Evolutionary conservation across 2,797 vertebrate species (phyloP), one percentile per base, ranked within the genome.

Genomic region (Antennarius maculatus): DNA sequence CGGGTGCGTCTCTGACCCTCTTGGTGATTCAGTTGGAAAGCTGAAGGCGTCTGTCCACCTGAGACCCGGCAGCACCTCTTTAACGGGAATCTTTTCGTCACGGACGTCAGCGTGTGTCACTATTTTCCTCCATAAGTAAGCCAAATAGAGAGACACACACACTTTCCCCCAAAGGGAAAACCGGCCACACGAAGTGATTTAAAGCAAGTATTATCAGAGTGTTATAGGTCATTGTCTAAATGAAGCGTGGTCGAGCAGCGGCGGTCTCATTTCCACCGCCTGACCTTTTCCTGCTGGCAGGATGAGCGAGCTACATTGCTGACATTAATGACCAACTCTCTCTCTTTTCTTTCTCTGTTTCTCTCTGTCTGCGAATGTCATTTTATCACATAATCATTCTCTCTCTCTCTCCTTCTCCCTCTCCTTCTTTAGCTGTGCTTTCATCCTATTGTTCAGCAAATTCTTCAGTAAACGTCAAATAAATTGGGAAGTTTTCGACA

Each of bases 201-300:
- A 91, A 87, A 76, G 80, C 75, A 14, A 88, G 88, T 88, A 88
- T 92, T 88, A 90, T 86, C 84, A 79, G 75, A 82, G 87, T 86
- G 87, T 91, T 89, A 90, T 89, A 91, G 91, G 91, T 89, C 88
- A 89, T 88, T 88, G 86, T 90, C 86, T 89, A 89, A 88, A 90
- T 90, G 90, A 86, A 88, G 86, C 86, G 79, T 84, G 83, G 86
- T 87, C 49, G 86, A 78, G 86, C 83, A 63, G 81, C 66, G 71
- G 77, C 81, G 48, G 72, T 87, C 90, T 92, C 86, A 88, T 92
- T 92, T 89, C 86, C 86, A 84, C 65, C 70, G 70, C 69, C 87
- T 93, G 92, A 94, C 92, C 92, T 94, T 94, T 93, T 88, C 91
- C 61, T 68, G 82, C 83, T 77, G 79, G 77, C 79, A 80, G 88